phyloP scores from a whole-genome alignment of 2,888 invertebrate genomes.

The Netelia virgata region DNA sequence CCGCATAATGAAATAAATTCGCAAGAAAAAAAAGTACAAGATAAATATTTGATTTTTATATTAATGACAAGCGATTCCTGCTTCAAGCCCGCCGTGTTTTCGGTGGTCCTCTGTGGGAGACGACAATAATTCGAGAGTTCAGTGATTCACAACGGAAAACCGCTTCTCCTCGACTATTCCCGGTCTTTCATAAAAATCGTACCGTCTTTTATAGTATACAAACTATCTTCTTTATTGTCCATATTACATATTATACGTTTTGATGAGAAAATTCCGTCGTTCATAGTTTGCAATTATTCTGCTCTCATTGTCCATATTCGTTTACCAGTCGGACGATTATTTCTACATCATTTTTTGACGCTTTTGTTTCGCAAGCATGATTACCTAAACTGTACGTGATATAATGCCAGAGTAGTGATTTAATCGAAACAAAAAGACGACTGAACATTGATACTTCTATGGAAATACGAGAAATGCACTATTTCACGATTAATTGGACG shows the following conservation, averaged over 20 bases:
- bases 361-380: constrained; percentile 3
- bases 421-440: background rate
- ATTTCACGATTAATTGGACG: constrained; percentile 30
- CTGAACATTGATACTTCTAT: background rate
- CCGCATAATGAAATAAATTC: constrained; percentile 72
- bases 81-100: background rate
- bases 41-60: constrained; percentile 13
- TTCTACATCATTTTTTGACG: constrained; percentile 6
- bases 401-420: background rate
- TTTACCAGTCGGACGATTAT: background rate
- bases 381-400: background rate
- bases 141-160: too few relatives aligned
- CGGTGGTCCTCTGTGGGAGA: background rate
- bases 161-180: constrained; percentile 5
- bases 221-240: constrained; percentile 66
- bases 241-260: constrained; percentile 60
- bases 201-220: constrained; percentile 43
- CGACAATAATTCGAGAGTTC: too few relatives aligned
- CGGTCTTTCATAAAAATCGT: background rate
- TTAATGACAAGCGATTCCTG: constrained; percentile 3
- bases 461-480: background rate
- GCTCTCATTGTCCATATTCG: constrained; percentile 20
- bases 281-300: background rate
- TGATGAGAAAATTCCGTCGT: background rate
- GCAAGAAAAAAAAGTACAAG: constrained; percentile 71